Evolutionary conservation across 2,113 vertebrate genomes (phyloP).

Genomic region (Spea multiplicata): DNA sequence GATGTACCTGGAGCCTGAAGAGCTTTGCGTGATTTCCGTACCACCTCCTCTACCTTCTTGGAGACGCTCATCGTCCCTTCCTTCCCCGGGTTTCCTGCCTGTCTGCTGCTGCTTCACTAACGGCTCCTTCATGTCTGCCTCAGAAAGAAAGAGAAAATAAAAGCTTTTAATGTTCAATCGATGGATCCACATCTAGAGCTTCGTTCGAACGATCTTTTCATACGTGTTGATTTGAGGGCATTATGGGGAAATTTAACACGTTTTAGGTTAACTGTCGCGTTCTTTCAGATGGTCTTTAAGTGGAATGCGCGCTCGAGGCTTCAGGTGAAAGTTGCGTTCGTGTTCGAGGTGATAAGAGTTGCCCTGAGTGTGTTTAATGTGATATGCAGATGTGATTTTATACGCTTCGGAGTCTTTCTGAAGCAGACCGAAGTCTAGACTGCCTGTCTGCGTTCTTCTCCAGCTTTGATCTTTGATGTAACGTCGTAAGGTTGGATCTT

Average conservation of each 20-base stretch:
- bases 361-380: constrained; percentile 70
- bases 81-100: not conserved
- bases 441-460: constrained; percentile 69
- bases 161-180: constrained; percentile 29
- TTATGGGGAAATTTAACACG: not conserved
- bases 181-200: constrained; percentile 17
- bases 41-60: not conserved
- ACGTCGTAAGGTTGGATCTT: constrained; percentile 69
- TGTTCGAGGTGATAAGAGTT: constrained; percentile 60
- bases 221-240: not conserved
- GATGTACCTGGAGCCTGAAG: not conserved
- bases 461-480: constrained; percentile 78
- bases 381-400: constrained; percentile 74
- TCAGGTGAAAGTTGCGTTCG: constrained; percentile 59
- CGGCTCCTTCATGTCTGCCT: constrained; percentile 40
- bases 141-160: not conserved
- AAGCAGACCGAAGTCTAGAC: constrained; percentile 71
- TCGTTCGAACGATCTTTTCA: not conserved
- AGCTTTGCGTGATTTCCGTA: not conserved
- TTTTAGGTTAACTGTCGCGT: constrained; percentile 21
- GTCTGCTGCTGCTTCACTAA: constrained; percentile 9
- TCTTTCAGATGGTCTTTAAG: constrained; percentile 37
- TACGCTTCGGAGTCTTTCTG: constrained; percentile 66
- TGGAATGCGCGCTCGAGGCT: constrained; percentile 47
- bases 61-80: not conserved